phyloP scores from a whole-genome alignment of 2,113 vertebrate species.

The Promerops cafer region DNA sequence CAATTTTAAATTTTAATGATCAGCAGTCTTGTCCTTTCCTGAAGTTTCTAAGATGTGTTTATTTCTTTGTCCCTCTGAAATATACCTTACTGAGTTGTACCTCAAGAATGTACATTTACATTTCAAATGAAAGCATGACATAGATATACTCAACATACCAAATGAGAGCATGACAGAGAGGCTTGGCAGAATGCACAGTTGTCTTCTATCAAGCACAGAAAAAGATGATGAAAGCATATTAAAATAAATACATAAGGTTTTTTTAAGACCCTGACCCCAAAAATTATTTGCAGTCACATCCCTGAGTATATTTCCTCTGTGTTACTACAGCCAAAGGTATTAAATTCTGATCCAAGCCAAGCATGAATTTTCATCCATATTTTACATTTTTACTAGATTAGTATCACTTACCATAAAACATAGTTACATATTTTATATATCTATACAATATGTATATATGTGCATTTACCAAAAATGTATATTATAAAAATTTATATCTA shows the following conservation, averaged over 20 bases:
- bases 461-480: neutral
- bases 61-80: neutral
- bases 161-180: neutral
- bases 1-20: neutral
- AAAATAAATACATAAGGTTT: neutral
- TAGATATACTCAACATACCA: neutral
- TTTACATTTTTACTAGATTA: neutral
- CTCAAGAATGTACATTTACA: neutral
- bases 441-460: neutral
- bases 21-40: neutral
- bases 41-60: neutral
- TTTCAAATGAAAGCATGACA: neutral
- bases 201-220: neutral
- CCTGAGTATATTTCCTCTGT: neutral
- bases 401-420: neutral
- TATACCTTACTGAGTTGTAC: neutral
- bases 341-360: neutral
- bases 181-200: neutral
- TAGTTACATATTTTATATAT: neutral
- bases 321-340: neutral
- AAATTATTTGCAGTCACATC: neutral
- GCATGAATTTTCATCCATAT: neutral
- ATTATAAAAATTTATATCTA: neutral
- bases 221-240: neutral
- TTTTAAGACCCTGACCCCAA: neutral